These are phyloP conservation scores for Caenorhabditis drosophilae DNA, from an alignment of 2,888 invertebrate genomes.

Conservation along the genomic window DNA sequence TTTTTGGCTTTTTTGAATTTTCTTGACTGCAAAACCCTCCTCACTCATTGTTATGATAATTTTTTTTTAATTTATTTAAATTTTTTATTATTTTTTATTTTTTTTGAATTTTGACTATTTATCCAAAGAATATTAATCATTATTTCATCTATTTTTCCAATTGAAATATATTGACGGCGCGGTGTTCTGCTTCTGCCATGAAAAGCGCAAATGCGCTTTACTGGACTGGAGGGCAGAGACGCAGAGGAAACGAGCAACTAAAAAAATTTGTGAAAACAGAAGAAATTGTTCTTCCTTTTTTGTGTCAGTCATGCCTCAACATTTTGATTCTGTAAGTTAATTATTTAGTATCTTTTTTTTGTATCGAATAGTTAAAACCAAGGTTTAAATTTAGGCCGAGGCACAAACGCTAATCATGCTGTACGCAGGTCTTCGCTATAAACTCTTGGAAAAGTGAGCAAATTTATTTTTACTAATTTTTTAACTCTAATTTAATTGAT, in stretches of 20 bases:
- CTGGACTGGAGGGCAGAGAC: neutral
- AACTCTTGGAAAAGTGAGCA: conserved; percentile 7
- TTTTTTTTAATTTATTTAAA: too few species aligned
- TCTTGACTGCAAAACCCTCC: too few species aligned
- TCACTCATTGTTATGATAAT: too few species aligned
- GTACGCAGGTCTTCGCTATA: conserved; percentile 4
- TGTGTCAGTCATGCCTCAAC: conserved; percentile 5
- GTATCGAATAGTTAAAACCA: conserved; percentile 7
- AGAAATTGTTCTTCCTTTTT: neutral
- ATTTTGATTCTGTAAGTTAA: conserved; percentile 5
- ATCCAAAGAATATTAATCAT: too few species aligned
- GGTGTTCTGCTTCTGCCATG: too few species aligned
- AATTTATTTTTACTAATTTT: conserved; percentile 6
- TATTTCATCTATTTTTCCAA: too few species aligned
- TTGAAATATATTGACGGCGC: too few species aligned
- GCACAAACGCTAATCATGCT: conserved; percentile 1
- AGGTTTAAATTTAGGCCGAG: conserved; percentile 9
- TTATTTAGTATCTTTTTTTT: conserved; percentile 7
- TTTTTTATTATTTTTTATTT: too few species aligned
- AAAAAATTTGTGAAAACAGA: neutral
- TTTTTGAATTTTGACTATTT: too few species aligned
- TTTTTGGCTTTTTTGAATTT: too few species aligned
- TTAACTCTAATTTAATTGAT: conserved; percentile 8
- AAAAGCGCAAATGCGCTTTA: too few species aligned
- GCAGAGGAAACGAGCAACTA: neutral